Evolutionary conservation across 2,797 vertebrate species (phyloP).

Genomic region (Cephalopachus bancanus): DNA sequence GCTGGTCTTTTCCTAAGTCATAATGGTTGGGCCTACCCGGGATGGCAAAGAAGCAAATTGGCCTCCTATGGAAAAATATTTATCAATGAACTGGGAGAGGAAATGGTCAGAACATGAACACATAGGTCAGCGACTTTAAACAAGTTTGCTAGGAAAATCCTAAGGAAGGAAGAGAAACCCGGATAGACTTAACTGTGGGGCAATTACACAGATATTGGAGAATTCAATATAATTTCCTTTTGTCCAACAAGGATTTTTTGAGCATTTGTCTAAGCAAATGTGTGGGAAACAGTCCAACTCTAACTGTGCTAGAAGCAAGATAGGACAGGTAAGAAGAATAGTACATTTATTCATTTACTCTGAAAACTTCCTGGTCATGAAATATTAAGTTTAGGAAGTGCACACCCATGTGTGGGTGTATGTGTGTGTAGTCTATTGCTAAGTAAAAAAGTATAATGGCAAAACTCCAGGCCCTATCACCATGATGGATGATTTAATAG

Average conservation of each 20-base stretch:
- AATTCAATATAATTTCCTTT: slow-evolving; percentile 29
- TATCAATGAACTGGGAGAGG: neutral
- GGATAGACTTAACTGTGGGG: neutral
- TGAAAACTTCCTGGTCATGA: neutral
- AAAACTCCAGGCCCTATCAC: neutral
- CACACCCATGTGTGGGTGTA: too few relatives aligned
- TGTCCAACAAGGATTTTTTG: neutral
- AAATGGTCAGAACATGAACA: neutral
- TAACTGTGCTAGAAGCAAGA: neutral
- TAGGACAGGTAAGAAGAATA: neutral
- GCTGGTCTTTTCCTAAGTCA: neutral
- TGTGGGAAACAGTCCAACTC: neutral
- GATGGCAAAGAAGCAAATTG: neutral
- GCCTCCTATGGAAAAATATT: neutral
- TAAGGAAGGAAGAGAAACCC: neutral
- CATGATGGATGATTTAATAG: neutral
- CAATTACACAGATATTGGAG: neutral
- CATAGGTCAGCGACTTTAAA: neutral
- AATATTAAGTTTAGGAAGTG: neutral
- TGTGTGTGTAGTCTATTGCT: neutral
- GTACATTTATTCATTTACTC: neutral
- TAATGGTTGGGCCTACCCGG: neutral
- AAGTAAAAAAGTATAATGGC: neutral
- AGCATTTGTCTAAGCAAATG: slow-evolving; percentile 10
- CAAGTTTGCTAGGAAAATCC: neutral